These are phyloP conservation scores for Serilophus lunatus DNA, from an alignment of 2,113 vertebrate genomes.

Conservation along the genomic window DNA sequence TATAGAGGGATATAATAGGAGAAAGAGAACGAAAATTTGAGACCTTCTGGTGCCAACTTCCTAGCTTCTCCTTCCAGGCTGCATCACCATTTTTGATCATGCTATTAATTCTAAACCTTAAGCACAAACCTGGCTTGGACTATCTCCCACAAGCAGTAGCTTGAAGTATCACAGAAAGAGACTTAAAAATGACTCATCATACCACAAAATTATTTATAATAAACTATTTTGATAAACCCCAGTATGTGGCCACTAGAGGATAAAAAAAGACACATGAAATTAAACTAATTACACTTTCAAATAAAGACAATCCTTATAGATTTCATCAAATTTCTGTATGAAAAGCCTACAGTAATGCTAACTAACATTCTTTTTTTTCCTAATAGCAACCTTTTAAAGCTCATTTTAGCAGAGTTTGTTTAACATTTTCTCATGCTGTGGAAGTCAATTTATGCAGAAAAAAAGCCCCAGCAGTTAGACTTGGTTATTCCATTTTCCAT, in stretches of 20 bases:
- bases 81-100: neutral
- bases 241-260: neutral
- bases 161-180: neutral
- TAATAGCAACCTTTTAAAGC: slow-evolving; percentile 34
- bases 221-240: neutral
- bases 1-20: neutral
- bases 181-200: neutral
- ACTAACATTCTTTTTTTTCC: slow-evolving; percentile 26
- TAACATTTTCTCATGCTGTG: slow-evolving; percentile 46
- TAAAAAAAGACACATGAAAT: slow-evolving; percentile 10
- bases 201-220: neutral
- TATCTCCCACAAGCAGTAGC: neutral
- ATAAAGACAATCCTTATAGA: slow-evolving; percentile 10
- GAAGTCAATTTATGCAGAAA: slow-evolving; percentile 37
- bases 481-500: slow-evolving; percentile 43
- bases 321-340: slow-evolving; percentile 1
- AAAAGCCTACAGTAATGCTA: slow-evolving; percentile 13
- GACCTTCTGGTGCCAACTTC: neutral
- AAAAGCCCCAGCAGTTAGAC: neutral
- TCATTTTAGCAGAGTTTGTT: slow-evolving; percentile 32
- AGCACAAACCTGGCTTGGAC: neutral
- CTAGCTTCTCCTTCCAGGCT: neutral
- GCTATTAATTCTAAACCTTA: neutral
- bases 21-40: slow-evolving; percentile 1
- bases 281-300: slow-evolving; percentile 17